Evolutionary conservation across 2,113 vertebrate genomes (phyloP), one percentile per base, ranked within the genome.

Genomic region (Cichladusa arquata): DNA sequence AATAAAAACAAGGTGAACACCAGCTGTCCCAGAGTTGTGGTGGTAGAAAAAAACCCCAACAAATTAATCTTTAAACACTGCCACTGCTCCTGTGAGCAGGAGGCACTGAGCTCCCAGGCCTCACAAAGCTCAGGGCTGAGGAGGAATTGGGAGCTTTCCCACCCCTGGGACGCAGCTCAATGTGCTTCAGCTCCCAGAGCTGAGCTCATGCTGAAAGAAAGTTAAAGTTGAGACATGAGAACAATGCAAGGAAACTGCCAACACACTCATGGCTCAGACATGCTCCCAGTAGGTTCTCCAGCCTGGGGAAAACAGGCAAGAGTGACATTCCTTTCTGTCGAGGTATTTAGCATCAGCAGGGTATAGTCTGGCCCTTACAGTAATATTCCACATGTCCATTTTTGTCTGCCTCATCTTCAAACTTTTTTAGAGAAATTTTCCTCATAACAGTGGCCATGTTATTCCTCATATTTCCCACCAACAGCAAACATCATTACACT

Each of bases 221-320:
- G 90, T 67, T 94, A 90, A 94, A 97, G 90, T 78, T 93, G 92
- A 94, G 69, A 90, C 93, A 92, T 0, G 72, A 96, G 93, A 96
- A 97, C 95, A 97, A 96, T 93, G 90, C 90, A 92, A 97, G 94
- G 95, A 97, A 97, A 96, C 88, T 94, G 94, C 92, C 95, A 96
- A 71, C 88, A 88, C 22, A 54, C 60, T 94, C 88, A 88, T 38
- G 76, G 90, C 92, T 95, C 88, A 93, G 69, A 90, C 92, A 78
- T 1, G 60, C 90, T 95, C 92, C 76, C 95, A 61, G 90, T 56
- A 79, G 72, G 82, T 88, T 96, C 86, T 64, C 12, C 82, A 88
- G 64, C 7, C 51, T 26, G 73, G 50, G 56, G 88, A 74, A 91
- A 74, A 74, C 48, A 90, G 82, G 36, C 72, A 56, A 12, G 40